These are phyloP conservation scores for Calliphora vicina DNA, from an alignment of 1,140 invertebrate genomes.

Conservation along the genomic window DNA sequence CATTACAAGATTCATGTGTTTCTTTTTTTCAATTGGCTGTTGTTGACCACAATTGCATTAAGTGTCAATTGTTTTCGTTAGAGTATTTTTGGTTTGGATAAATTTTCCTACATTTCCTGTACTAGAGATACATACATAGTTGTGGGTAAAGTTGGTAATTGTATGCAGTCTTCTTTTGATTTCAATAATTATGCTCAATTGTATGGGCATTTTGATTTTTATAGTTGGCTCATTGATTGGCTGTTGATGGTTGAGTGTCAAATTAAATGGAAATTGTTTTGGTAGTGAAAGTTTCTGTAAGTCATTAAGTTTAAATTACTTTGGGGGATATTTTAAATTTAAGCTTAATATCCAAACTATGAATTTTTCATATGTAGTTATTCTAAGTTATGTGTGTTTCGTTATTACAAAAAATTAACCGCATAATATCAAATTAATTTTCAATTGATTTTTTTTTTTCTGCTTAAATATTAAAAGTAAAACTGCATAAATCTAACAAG, in stretches of 20 bases:
- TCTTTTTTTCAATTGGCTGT: background rate
- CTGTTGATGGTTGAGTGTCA: background rate
- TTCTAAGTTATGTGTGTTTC: too few relatives aligned
- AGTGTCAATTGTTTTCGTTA: conserved; percentile 31
- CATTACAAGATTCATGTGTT: background rate
- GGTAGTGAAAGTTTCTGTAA: background rate
- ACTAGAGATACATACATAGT: background rate
- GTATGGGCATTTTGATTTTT: background rate
- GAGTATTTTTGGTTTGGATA: background rate
- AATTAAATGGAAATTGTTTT: background rate
- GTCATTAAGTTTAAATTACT: too few relatives aligned
- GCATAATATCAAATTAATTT: too few relatives aligned
- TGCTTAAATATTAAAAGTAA: too few relatives aligned
- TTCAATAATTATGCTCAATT: conserved; percentile 24
- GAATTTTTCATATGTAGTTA: too few relatives aligned
- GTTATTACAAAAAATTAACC: too few relatives aligned
- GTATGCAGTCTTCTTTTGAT: conserved; percentile 16
- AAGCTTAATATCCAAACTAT: too few relatives aligned
- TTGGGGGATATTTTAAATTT: too few relatives aligned
- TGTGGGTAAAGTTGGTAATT: background rate
- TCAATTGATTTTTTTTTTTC: too few relatives aligned
- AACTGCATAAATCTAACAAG: too few relatives aligned
- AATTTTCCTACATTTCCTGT: background rate
- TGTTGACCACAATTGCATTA: conserved; percentile 9
- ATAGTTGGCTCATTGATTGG: background rate